Percentiles rank a stretch among this genome's conserved stretches.
Evolutionary conservation across 1,140 invertebrate species (phyloP).

Genomic region (Drosophila persimilis): DNA sequence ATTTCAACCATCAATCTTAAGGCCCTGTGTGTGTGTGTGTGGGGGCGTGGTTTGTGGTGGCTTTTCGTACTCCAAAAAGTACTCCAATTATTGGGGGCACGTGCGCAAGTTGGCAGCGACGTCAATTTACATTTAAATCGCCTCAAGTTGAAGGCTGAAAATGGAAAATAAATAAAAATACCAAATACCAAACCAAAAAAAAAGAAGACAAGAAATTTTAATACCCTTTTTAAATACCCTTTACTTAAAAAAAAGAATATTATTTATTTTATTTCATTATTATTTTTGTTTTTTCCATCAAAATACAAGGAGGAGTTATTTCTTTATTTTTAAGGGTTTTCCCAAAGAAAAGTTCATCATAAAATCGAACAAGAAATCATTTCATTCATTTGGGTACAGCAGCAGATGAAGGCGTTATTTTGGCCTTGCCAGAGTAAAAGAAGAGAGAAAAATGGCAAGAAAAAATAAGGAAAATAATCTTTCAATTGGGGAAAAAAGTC

Average conservation of each 20-base stretch:
- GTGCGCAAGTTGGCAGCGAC: conserved; percentile 46
- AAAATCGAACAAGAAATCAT: conserved; percentile 41
- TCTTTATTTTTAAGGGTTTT: too few species aligned
- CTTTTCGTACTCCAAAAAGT: conserved; percentile 12
- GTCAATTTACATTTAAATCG: conserved; percentile 64
- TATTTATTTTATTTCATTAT: too few species aligned
- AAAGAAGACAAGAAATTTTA: conserved; percentile 2
- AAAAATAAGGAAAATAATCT: conserved; percentile 6
- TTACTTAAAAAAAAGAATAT: not conserved
- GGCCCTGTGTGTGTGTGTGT: conserved; percentile 3
- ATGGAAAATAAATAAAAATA: conserved; percentile 37
- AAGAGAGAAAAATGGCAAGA: conserved; percentile 19
- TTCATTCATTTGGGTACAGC: conserved; percentile 39
- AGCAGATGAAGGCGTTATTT: conserved; percentile 13
- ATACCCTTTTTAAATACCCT: not conserved
- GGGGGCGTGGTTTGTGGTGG: not conserved
- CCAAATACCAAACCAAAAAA: not conserved
- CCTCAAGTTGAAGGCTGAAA: conserved; percentile 32
- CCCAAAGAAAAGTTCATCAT: too few species aligned
- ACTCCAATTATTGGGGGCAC: conserved; percentile 53
- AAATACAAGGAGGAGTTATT: too few species aligned
- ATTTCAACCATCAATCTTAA: conserved; percentile 1
- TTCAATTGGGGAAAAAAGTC: too few species aligned
- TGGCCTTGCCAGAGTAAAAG: conserved; percentile 15
- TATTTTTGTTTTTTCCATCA: too few species aligned